Evolutionary conservation across 2,797 vertebrate species (phyloP).

Genomic region (Cynopterus sphinx): DNA sequence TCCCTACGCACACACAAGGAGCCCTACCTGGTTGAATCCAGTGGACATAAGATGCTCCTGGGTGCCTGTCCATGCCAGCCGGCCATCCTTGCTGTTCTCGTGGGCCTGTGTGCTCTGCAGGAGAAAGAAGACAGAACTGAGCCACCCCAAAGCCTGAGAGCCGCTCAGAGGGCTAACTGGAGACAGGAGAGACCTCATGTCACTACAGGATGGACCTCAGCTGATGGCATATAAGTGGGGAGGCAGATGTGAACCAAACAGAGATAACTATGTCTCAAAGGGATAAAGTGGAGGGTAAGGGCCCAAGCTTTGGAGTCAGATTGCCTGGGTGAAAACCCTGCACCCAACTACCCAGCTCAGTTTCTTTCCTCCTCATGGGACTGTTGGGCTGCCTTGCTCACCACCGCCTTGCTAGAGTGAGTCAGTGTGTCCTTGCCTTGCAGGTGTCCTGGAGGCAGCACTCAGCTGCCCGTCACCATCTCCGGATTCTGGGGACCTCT

Average conservation of each 20-base stretch:
- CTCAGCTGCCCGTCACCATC: neutral
- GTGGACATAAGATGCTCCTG: slow-evolving; percentile 90
- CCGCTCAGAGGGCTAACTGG: neutral
- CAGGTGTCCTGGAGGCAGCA: neutral
- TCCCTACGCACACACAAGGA: rapidly evolving
- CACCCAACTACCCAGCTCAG: neutral
- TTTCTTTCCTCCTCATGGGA: neutral
- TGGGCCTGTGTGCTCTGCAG: slow-evolving; percentile 89
- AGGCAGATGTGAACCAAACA: neutral
- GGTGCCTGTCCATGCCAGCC: slow-evolving; percentile 91
- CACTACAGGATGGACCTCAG: neutral
- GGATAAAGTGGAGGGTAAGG: no score
- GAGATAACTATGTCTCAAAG: no score
- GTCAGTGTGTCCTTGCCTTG: neutral
- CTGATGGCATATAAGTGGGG: neutral
- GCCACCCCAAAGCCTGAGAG: neutral
- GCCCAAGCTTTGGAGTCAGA: neutral
- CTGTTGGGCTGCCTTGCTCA: neutral
- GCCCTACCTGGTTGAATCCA: slow-evolving; percentile 93
- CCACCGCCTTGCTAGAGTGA: neutral
- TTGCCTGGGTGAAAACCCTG: neutral
- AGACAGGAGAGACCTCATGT: neutral
- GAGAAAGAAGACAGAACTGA: neutral
- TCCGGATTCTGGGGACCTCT: neutral
- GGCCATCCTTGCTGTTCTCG: slow-evolving; percentile 91